Conservation (phyloP, 2,797 vertebrate species). For the Limosa lapponica region DNA sequence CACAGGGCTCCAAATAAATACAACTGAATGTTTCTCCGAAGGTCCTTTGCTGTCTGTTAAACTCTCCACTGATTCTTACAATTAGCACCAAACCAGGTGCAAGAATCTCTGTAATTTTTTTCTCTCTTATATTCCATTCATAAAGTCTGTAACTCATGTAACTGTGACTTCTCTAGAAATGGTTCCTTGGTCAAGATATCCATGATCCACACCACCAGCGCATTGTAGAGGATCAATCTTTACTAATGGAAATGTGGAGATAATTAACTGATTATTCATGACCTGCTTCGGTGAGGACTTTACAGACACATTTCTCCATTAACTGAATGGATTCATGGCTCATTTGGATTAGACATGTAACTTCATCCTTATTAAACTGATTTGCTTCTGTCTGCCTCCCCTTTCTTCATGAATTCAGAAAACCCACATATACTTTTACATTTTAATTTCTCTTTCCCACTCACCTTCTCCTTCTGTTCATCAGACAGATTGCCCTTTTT, state of each 20-base stretch:
- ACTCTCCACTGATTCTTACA: background rate
- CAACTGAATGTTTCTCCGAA: background rate
- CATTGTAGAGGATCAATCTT: background rate
- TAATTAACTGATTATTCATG: slow-evolving; percentile 17
- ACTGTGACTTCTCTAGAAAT: background rate
- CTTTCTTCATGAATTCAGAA: background rate
- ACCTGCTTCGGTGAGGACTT: background rate
- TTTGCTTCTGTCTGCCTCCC: background rate
- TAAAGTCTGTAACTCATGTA: background rate
- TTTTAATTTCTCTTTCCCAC: background rate
- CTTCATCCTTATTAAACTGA: slow-evolving; percentile 14
- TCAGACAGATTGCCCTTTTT: background rate
- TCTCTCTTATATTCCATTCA: background rate
- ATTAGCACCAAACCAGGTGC: background rate
- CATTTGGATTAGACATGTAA: slow-evolving; percentile 30
- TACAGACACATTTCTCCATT: background rate
- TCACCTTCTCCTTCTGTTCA: background rate
- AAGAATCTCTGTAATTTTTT: background rate
- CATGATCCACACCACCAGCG: background rate
- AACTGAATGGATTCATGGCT: slow-evolving; percentile 12
- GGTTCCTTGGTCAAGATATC: background rate
- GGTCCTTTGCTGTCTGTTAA: background rate
- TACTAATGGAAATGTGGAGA: slow-evolving; percentile 3
- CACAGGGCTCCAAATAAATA: background rate
- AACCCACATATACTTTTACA: background rate